These are phyloP conservation scores for Calidris pygmaea DNA, from an alignment of 2,113 vertebrate species.

Conservation along the genomic window DNA sequence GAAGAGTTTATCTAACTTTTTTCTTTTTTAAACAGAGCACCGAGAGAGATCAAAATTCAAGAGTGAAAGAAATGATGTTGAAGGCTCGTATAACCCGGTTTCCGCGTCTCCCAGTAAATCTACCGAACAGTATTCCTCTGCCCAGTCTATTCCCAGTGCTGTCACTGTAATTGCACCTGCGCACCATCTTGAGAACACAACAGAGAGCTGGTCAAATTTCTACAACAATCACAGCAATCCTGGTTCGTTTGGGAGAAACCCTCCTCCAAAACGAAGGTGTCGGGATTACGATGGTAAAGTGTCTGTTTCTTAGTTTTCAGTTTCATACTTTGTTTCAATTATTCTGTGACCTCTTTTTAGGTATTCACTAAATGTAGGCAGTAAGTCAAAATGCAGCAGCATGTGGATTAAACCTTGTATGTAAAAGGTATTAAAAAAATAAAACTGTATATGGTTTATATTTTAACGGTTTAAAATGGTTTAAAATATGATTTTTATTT, in stretches of 20 bases:
- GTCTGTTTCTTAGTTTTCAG: not conserved
- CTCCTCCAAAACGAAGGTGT: constrained; percentile 90
- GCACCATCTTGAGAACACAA: constrained; percentile 93
- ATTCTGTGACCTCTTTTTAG: not conserved
- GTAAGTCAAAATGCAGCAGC: not conserved
- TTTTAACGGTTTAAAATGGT: no score
- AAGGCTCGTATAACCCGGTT: constrained; percentile 80
- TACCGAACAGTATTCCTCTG: constrained; percentile 80
- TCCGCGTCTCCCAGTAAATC: constrained; percentile 69
- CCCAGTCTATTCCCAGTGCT: constrained; percentile 82
- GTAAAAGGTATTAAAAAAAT: not conserved
- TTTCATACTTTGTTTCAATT: not conserved
- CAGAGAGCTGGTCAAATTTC: constrained; percentile 95
- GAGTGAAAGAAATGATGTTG: constrained; percentile 78
- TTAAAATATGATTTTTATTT: not conserved
- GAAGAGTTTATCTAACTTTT: not conserved
- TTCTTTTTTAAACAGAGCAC: constrained; percentile 71
- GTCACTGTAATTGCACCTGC: constrained; percentile 85
- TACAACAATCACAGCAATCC: constrained; percentile 87
- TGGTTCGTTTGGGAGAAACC: constrained; percentile 84
- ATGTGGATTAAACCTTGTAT: not conserved
- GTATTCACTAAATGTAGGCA: not conserved
- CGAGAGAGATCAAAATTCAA: constrained; percentile 83
- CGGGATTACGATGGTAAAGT: constrained; percentile 94
- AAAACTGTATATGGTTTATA: no score